A percentile compares a stretch with the other conserved stretches of the same genome.
phyloP scores from a whole-genome alignment of 1,140 invertebrate genomes.

The Thaumatotibia leucotreta region DNA sequence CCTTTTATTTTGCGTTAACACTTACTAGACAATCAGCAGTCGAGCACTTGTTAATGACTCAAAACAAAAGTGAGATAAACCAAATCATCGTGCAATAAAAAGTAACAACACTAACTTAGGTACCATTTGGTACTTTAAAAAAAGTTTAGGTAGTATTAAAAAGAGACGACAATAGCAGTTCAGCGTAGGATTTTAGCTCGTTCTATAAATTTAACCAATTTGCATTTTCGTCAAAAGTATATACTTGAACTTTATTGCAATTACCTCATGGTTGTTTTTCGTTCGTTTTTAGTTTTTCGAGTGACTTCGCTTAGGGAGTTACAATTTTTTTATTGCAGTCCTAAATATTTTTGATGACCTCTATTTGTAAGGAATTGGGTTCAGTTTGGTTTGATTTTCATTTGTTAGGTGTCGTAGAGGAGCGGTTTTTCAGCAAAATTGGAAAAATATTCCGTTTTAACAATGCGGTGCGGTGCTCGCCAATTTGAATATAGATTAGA shows the following conservation, averaged over 20 bases:
- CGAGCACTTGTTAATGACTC: too few relatives aligned
- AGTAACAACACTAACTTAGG: neutral
- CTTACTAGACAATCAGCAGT: too few relatives aligned
- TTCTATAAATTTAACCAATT: neutral
- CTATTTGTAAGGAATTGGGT: neutral
- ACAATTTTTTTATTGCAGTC: neutral
- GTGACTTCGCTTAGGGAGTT: neutral
- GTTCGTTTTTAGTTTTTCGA: neutral
- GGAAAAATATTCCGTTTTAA: conserved; percentile 66
- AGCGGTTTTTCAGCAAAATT: conserved; percentile 57
- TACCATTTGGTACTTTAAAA: too few relatives aligned
- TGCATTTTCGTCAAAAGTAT: neutral
- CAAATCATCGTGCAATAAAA: conserved; percentile 2
- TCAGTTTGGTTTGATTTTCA: neutral
- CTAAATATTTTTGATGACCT: neutral
- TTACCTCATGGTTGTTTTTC: neutral
- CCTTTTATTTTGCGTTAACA: too few relatives aligned
- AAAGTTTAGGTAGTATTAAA: neutral
- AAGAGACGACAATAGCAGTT: conserved; percentile 8
- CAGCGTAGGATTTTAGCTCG: neutral
- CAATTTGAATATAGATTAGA: conserved; percentile 72
- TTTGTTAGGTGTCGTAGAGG: neutral
- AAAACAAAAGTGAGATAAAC: neutral
- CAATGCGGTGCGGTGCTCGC: conserved; percentile 49
- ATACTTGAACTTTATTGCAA: neutral